These are phyloP conservation scores for Neuroscelio doddi DNA, from an alignment of 2,888 invertebrate genomes.

Conservation along the genomic window DNA sequence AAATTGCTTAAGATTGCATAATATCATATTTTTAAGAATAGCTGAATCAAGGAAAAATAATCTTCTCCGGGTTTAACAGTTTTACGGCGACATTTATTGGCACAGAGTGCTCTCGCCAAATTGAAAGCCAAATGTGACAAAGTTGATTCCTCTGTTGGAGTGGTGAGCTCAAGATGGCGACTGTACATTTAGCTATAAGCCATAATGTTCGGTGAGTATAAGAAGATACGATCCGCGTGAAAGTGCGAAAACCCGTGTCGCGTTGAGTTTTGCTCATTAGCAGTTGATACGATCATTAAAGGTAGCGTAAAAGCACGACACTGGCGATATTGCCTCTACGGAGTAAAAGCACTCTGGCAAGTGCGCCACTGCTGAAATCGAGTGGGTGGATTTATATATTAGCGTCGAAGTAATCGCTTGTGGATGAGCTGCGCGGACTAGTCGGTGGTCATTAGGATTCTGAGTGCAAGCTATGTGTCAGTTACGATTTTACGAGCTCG, in stretches of 20 bases:
- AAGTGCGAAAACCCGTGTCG: constrained; percentile 18
- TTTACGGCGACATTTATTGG: constrained; percentile 1
- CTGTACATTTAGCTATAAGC: not conserved
- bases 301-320: constrained; percentile 18
- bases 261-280: constrained; percentile 48
- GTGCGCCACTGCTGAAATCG: constrained; percentile 9
- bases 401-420: constrained; percentile 11
- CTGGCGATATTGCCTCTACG: constrained; percentile 12
- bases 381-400: constrained; percentile 18
- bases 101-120: constrained; percentile 2
- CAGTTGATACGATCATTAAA: constrained; percentile 15
- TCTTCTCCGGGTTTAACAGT: not conserved
- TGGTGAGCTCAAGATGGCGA: constrained; percentile 4
- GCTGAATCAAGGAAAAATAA: not conserved
- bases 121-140: constrained; percentile 9
- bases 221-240: constrained; percentile 10
- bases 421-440: constrained; percentile 4
- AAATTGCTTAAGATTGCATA: constrained; percentile 4
- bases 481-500: constrained; percentile 17
- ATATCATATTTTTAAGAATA: not conserved
- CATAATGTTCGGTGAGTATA: constrained; percentile 3
- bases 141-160: no score
- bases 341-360: constrained; percentile 12
- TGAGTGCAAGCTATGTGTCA: constrained; percentile 12
- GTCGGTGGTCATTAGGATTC: constrained; percentile 13